phyloP scores from a whole-genome alignment of 2,888 invertebrate genomes.

The Cerastoderma edule region DNA sequence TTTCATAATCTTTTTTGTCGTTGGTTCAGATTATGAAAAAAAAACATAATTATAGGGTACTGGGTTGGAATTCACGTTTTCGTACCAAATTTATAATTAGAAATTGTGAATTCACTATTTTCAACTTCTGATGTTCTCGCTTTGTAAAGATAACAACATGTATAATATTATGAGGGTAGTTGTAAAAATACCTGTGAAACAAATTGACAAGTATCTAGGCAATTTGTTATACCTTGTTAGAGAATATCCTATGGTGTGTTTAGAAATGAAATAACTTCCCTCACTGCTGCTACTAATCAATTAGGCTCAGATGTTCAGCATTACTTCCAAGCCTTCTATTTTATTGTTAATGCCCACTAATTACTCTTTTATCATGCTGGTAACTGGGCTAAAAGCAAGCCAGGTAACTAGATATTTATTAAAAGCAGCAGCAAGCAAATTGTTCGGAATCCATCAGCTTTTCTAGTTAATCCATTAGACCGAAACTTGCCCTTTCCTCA shows the following conservation, averaged over 20 bases:
- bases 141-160: too few relatives aligned
- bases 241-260: conserved; percentile 22
- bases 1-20: too few relatives aligned
- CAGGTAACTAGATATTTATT: conserved; percentile 53
- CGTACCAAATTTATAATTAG: too few relatives aligned
- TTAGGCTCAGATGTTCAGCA: conserved; percentile 39
- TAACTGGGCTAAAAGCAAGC: conserved; percentile 30
- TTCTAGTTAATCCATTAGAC: background rate
- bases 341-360: conserved; percentile 45
- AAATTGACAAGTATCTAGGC: conserved; percentile 4
- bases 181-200: conserved; percentile 7
- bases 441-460: conserved; percentile 25
- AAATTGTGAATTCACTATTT: too few relatives aligned
- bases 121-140: too few relatives aligned
- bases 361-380: conserved; percentile 46
- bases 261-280: conserved; percentile 7
- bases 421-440: conserved; percentile 40
- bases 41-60: too few relatives aligned
- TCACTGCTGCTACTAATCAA: conserved; percentile 13
- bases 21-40: too few relatives aligned
- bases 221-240: conserved; percentile 12
- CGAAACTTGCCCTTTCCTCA: background rate
- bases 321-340: conserved; percentile 34
- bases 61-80: too few relatives aligned
- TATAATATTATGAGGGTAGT: too few relatives aligned